Percentiles rank a stretch among this genome's conserved stretches.
These are phyloP conservation scores for Saccostrea cuccullata DNA, from an alignment of 1,140 invertebrate genomes.

Conservation along the genomic window DNA sequence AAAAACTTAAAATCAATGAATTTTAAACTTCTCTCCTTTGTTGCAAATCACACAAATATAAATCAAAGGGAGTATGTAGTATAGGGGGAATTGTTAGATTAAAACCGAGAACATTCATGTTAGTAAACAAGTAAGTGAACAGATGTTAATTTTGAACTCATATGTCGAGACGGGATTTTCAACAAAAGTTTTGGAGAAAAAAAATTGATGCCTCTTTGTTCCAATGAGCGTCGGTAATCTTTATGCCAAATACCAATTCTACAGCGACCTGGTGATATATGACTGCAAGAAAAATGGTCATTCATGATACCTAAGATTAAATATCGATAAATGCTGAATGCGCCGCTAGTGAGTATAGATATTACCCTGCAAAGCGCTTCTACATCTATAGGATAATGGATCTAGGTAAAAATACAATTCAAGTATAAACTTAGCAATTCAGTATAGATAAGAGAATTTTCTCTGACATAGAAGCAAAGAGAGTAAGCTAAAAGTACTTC, in stretches of 20 bases:
- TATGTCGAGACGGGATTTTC: background rate
- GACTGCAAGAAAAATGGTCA: slow-evolving; percentile 20
- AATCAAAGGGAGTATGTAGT: too few relatives aligned
- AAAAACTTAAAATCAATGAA: too few relatives aligned
- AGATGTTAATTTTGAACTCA: background rate
- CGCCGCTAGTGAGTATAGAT: background rate
- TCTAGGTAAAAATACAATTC: too few relatives aligned
- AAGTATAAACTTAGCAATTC: too few relatives aligned
- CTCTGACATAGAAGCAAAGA: too few relatives aligned
- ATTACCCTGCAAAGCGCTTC: too few relatives aligned
- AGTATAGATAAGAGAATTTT: too few relatives aligned
- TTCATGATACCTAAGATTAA: background rate
- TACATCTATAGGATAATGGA: too few relatives aligned
- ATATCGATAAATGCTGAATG: background rate
- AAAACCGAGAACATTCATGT: background rate
- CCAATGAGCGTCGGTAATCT: background rate
- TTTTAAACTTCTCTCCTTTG: too few relatives aligned
- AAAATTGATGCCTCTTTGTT: background rate
- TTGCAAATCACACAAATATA: too few relatives aligned
- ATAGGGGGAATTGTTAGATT: too few relatives aligned
- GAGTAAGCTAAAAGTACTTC: too few relatives aligned
- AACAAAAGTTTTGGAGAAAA: background rate
- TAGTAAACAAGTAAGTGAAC: background rate
- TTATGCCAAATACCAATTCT: slow-evolving; percentile 20
- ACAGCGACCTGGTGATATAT: slow-evolving; percentile 1